Evolutionary conservation across 2,888 invertebrate species (phyloP), one percentile per base, ranked within the genome.

Genomic region (Polyploca ridens): DNA sequence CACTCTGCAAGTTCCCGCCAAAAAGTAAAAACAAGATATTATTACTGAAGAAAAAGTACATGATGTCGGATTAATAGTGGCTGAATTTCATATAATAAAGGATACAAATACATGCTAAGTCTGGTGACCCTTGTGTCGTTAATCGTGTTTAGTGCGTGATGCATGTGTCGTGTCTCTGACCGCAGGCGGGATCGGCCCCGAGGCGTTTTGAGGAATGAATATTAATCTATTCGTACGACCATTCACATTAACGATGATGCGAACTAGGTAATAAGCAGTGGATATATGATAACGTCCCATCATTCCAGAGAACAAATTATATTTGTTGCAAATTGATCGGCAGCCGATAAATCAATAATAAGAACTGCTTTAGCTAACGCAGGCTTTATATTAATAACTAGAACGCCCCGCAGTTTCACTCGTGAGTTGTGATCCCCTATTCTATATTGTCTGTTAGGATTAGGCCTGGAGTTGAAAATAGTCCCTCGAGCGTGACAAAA

Each of bases 71-170:
- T 11, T 41, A 13, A 38, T 3, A 8, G 16, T 10, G 1, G 16
- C 49, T 49, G 49, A 49, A 5, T 49, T 10, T 19, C 19, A 54
- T 54, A 19, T 54, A 19, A 19, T 54, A 19, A 16, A 5, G 7
- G 16, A 49, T 3, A 8, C 8, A 49, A 19, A 10, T 54, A 54
- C 10, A 54, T 54, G 7, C 19, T 54, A 10, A 54, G 72, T 66
- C 76, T 79, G 77, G 75, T 74, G 73, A 77, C 83, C 84, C 82
- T 84, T 61, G 70, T 70, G 76, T 82, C 85, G 83, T 88, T 87
- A 89, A 88, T 89, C 84, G 83, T 81, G 80, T 86, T 89, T 88
- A 86, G 83, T 73, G 75, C 77, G 78, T 84, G 87, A 88, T 87
- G 88, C 86, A 85, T 83, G 79, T 77, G 70, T 77, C 86, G 80